These are phyloP conservation scores for Lerema accius DNA, from an alignment of 1,140 invertebrate genomes.

Conservation along the genomic window DNA sequence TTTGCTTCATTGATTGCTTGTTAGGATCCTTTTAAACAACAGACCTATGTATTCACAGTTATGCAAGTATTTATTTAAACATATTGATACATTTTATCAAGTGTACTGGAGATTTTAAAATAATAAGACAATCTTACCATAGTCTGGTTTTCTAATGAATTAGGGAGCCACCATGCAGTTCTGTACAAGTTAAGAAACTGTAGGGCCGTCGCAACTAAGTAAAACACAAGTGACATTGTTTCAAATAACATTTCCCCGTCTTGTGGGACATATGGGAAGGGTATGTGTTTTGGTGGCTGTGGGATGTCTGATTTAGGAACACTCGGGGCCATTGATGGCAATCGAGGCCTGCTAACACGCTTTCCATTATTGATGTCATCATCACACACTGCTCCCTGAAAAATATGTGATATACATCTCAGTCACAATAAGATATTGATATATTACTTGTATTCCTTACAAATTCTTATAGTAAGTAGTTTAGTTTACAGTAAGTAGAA, in stretches of 20 bases:
- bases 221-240: conserved; percentile 91
- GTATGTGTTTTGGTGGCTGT: conserved; percentile 89
- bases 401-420: conserved; percentile 14
- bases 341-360: conserved; percentile 41
- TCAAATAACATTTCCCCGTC: conserved; percentile 94
- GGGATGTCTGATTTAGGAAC: conserved; percentile 46
- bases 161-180: conserved; percentile 98
- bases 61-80: too few species aligned
- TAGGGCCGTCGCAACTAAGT: conserved; percentile 87
- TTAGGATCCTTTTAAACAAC: too few species aligned
- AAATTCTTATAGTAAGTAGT: too few species aligned
- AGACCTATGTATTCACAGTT: too few species aligned
- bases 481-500: too few species aligned
- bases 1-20: too few species aligned
- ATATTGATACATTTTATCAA: too few species aligned
- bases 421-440: neutral
- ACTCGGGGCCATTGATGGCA: conserved; percentile 35
- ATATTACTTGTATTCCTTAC: too few species aligned
- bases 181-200: conserved; percentile 98
- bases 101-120: too few species aligned
- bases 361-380: conserved; percentile 62
- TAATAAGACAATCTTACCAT: conserved; percentile 89
- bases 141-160: conserved; percentile 94
- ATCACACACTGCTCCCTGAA: conserved; percentile 55
- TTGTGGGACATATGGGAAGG: conserved; percentile 92